Evolutionary conservation across 2,888 invertebrate genomes (phyloP).

Genomic region (Drosophila nigricruria): DNA sequence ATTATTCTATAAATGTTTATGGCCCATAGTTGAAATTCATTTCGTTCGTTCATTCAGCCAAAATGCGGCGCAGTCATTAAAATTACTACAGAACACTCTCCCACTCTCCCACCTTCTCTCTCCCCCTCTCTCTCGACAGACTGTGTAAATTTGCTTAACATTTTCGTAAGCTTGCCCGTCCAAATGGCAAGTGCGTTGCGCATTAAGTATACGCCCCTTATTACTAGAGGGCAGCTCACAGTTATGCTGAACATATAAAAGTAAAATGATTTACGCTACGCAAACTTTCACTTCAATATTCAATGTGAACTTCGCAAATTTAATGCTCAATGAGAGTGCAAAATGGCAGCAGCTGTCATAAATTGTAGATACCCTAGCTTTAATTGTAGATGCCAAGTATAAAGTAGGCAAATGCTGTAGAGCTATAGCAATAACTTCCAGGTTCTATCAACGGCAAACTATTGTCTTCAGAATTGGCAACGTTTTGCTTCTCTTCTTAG

Average conservation of each 20-base stretch:
- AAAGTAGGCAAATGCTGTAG: background rate
- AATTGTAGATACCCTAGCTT: background rate
- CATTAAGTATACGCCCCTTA: conserved; percentile 36
- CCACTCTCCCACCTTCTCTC: background rate
- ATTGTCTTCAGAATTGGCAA: background rate
- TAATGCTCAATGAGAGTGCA: conserved; percentile 14
- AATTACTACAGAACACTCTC: background rate
- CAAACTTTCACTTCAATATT: conserved; percentile 20
- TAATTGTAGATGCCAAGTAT: too few species aligned
- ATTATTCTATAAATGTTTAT: conserved; percentile 59
- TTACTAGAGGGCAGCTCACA: conserved; percentile 11
- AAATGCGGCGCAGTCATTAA: conserved; percentile 43
- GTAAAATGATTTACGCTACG: conserved; percentile 15
- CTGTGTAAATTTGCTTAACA: conserved; percentile 26
- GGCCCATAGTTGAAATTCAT: conserved; percentile 55
- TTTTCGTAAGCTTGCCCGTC: conserved; percentile 11
- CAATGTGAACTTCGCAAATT: conserved; percentile 28
- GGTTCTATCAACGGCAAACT: background rate
- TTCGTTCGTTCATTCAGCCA: conserved; percentile 36
- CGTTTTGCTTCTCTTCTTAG: background rate
- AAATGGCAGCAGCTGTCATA: conserved; percentile 5
- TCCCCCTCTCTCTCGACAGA: background rate
- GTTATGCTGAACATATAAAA: conserved; percentile 40
- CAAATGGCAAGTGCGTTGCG: conserved; percentile 7
- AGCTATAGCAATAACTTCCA: background rate